Base-by-base conservation (phyloP, 2,888 invertebrate species). In the Nomada hirtipes region DNA sequence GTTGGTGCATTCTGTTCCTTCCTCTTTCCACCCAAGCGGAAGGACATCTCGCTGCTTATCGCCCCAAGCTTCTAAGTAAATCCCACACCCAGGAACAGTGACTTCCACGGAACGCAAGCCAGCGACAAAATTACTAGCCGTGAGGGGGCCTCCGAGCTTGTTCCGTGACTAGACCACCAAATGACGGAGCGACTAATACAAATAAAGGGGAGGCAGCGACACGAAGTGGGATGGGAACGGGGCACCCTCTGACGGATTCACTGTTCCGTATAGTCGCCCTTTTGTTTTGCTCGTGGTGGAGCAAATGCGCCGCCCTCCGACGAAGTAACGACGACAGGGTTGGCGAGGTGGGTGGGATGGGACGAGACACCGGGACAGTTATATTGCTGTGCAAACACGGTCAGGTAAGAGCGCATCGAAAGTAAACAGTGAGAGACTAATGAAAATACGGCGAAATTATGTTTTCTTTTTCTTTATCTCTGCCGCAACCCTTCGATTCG, bases 261-360 rank as follows among this genome's bases (percentile, higher is more conserved):
- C 52, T 64, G 72, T 75, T 76, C 80, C 82, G 73, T 82, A 86
- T 87, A 86, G 86, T 87, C 86, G 79, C 65, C 64, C 64, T 76
- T 86, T 86, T 86, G 82, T 87, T 78, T 85, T 68, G 64, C 20
- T 67, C 53, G 52, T 26, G 77, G 23, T 60, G 50, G 52, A 52
- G 68, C 47, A 69, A 59, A 36, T 50, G 42, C 50, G 55, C 26
- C 68, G 10, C 50, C 76, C 59, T n/a, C 18, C 29, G 57, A n/a
- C 42, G 71, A 67, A 20, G 67, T 29, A 67, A 44, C 70, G 67
- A 26, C 52, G 67, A 26, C 26, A 13, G 36, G 29, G 63, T 23
- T 3, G 50, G 29, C 15, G 2, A 23, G 23, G 36, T 4, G 65
- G 23, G 50, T 7, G 60, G 36, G n/a, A 18, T 7, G 53, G 60